Evolutionary conservation across 2,113 vertebrate genomes (phyloP).

Genomic region (Melanostigma gelatinosum): DNA sequence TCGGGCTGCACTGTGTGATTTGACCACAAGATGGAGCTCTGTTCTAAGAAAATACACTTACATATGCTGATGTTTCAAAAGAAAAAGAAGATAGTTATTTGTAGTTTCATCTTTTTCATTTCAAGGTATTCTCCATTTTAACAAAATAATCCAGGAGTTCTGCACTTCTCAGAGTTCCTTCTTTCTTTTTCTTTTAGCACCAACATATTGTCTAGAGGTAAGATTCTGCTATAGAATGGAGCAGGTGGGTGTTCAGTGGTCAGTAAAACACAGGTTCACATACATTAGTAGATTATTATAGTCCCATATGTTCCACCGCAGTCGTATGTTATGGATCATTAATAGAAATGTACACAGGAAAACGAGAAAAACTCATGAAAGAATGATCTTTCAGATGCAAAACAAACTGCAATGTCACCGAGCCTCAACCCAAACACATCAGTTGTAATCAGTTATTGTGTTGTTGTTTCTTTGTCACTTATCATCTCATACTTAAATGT

Average conservation of each 20-base stretch:
- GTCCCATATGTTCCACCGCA: background rate
- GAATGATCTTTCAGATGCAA: background rate
- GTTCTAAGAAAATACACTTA: background rate
- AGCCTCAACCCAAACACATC: background rate
- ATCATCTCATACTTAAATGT: background rate
- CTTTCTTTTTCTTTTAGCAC: background rate
- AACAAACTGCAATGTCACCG: background rate
- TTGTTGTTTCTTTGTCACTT: background rate
- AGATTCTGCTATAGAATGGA: background rate
- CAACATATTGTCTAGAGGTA: background rate
- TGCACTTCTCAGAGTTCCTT: background rate
- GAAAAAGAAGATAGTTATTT: background rate
- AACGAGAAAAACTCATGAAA: background rate
- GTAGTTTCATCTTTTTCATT: background rate
- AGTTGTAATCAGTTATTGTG: background rate
- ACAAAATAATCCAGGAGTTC: background rate
- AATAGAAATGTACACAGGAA: background rate
- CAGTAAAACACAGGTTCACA: background rate
- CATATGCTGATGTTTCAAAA: too few species aligned
- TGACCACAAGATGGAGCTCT: conserved; percentile 46
- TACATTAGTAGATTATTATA: background rate
- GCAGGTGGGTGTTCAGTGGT: background rate
- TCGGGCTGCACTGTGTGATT: background rate
- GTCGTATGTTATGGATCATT: background rate
- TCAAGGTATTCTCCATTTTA: background rate